phyloP scores from a whole-genome alignment of 1,140 invertebrate species.

The Drosophila triauraria region DNA sequence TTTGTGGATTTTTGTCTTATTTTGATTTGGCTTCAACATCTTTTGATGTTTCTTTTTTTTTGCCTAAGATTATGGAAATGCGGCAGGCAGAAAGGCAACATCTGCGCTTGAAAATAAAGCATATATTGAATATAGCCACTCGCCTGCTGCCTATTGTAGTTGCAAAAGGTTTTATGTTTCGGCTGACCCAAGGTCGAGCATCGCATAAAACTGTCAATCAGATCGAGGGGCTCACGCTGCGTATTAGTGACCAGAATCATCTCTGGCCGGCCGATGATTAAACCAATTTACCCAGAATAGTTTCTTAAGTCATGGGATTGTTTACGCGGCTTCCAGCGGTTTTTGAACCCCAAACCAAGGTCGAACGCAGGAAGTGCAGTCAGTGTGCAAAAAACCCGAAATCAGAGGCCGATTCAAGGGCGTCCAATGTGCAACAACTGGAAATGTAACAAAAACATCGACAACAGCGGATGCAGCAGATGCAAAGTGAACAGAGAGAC shows the following conservation, averaged over 20 bases:
- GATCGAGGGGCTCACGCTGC: conserved; percentile 43
- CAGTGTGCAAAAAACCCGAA: conserved; percentile 51
- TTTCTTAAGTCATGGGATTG: conserved; percentile 13
- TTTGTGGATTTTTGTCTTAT: conserved; percentile 51
- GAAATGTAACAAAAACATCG: conserved; percentile 56
- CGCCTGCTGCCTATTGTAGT: conserved; percentile 51
- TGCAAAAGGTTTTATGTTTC: conserved; percentile 56
- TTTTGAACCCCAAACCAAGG: conserved; percentile 66
- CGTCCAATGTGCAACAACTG: conserved; percentile 55
- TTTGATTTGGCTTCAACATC: conserved; percentile 45
- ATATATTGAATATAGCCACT: conserved; percentile 11
- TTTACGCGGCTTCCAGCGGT: conserved; percentile 22
- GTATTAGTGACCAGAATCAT: conserved; percentile 50
- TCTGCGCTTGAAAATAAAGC: conserved; percentile 32
- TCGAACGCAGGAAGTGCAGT: conserved; percentile 69
- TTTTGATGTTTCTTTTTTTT: conserved; percentile 37
- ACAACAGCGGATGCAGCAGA: conserved; percentile 63
- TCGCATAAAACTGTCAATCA: conserved; percentile 66
- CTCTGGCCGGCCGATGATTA: conserved; percentile 34
- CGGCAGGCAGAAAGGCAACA: conserved; percentile 36
- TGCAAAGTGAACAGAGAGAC: conserved; percentile 29
- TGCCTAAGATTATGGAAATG: conserved; percentile 70
- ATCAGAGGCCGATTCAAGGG: conserved; percentile 63
- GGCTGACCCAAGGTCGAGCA: conserved; percentile 58
- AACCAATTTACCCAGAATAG: conserved; percentile 41